Conservation (phyloP, 2,888 invertebrate genomes). For the Sycophila texana region DNA sequence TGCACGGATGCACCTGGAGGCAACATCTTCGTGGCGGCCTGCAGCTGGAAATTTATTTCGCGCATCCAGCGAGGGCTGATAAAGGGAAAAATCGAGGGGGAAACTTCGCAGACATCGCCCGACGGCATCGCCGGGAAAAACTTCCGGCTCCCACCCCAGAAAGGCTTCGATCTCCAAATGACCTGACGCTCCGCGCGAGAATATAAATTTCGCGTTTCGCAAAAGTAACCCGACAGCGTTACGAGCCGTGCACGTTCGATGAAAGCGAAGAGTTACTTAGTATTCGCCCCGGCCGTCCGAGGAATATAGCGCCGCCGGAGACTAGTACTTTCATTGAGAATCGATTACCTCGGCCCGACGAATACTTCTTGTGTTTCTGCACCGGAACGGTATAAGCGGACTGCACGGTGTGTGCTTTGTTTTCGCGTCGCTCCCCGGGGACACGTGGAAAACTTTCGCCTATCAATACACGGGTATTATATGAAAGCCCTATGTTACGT, state of each 20-base stretch:
- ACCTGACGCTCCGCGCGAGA: conserved; percentile 43
- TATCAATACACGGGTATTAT: background rate
- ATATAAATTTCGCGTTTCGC: conserved; percentile 58
- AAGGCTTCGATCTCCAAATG: background rate
- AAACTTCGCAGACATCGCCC: conserved; percentile 29
- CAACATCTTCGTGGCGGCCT: background rate
- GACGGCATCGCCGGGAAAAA: conserved; percentile 17
- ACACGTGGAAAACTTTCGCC: conserved; percentile 4
- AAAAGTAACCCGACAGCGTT: background rate
- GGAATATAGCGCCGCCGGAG: conserved; percentile 16
- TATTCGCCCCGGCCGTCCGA: conserved; percentile 28
- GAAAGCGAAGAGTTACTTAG: conserved; percentile 33
- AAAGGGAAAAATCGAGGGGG: conserved; percentile 18
- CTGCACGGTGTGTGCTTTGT: conserved; percentile 33
- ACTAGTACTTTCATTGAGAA: conserved; percentile 44
- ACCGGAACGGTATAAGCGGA: conserved; percentile 33
- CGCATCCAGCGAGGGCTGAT: conserved; percentile 6
- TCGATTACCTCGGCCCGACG: conserved; percentile 17
- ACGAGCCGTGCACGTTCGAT: conserved; percentile 5
- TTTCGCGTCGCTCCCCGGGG: background rate
- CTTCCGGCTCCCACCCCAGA: background rate
- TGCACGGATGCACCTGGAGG: conserved; percentile 44
- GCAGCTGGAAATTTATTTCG: conserved; percentile 38
- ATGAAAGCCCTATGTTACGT: background rate
- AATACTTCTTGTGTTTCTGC: conserved; percentile 21